phyloP scores from a whole-genome alignment of 2,113 vertebrate species.

The Labrus mixtus region DNA sequence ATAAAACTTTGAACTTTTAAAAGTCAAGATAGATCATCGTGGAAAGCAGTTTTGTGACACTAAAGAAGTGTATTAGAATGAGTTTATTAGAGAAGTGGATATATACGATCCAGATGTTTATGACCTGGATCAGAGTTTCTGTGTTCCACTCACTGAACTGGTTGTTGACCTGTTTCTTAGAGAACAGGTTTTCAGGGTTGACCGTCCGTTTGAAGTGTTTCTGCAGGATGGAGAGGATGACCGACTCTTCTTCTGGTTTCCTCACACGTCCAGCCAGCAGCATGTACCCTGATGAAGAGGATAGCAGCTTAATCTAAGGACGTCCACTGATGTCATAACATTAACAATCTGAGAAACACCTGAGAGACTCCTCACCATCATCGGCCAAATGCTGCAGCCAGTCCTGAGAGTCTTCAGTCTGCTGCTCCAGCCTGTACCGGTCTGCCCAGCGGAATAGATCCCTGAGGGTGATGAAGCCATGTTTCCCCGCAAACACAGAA shows the following conservation, averaged over 20 bases:
- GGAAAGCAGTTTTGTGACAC: no score
- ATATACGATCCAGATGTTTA: neutral
- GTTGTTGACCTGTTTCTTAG: constrained; percentile 86
- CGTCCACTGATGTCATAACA: no score
- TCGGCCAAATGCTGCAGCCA: constrained; percentile 97
- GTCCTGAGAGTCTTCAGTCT: constrained; percentile 87
- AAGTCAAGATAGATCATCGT: no score
- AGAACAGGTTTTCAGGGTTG: constrained; percentile 89
- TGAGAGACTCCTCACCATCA: constrained; percentile 86
- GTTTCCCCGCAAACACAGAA: constrained; percentile 96
- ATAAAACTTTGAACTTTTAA: no score
- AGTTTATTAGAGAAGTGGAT: no score
- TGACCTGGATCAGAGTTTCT: neutral
- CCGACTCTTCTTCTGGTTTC: constrained; percentile 91
- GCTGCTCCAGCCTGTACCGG: constrained; percentile 91
- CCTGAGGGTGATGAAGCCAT: constrained; percentile 95
- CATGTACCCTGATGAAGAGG: constrained; percentile 89
- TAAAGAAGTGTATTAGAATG: no score
- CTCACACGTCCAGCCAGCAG: constrained; percentile 95
- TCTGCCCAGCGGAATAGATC: constrained; percentile 98
- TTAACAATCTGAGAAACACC: neutral
- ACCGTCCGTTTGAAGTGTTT: constrained; percentile 95
- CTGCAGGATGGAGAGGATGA: constrained; percentile 90
- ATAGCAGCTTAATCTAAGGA: neutral
- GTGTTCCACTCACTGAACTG: constrained; percentile 88